Percentiles rank a stretch among this genome's conserved stretches.
phyloP scores from a whole-genome alignment of 2,888 invertebrate species.

The Caenorhabditis sp. region DNA sequence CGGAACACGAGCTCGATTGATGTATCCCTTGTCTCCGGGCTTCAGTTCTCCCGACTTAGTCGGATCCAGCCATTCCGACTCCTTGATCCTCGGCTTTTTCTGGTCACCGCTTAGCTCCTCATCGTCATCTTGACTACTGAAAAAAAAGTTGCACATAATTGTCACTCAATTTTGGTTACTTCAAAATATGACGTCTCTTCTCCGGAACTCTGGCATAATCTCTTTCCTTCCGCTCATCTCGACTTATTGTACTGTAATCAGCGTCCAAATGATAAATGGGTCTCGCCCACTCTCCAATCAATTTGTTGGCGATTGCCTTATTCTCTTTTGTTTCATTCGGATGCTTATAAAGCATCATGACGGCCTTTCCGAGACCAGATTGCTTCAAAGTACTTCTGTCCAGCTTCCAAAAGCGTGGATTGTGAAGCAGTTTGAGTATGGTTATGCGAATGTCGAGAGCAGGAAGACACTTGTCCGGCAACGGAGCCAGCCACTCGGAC shows the following conservation, averaged over 20 bases:
- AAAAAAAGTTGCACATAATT: conserved; percentile 3
- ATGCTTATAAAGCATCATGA: conserved; percentile 99
- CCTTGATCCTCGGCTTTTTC: conserved; percentile 25
- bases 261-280: conserved; percentile 92
- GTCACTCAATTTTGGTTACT: conserved; percentile 47
- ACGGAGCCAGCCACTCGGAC: conserved; percentile 96
- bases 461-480: conserved; percentile 96
- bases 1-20: conserved; percentile 85
- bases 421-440: conserved; percentile 83
- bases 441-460: conserved; percentile 92
- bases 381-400: conserved; percentile 87
- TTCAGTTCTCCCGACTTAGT: conserved; percentile 42
- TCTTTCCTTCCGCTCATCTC: conserved; percentile 93
- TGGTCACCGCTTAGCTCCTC: conserved; percentile 6
- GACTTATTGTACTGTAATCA: conserved; percentile 90
- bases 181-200: conserved; percentile 68
- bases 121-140: conserved; percentile 41
- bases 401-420: conserved; percentile 59
- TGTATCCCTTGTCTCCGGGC: conserved; percentile 65
- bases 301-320: conserved; percentile 64
- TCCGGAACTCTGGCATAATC: conserved; percentile 90
- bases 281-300: conserved; percentile 89
- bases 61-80: conserved; percentile 30
- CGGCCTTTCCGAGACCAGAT: conserved; percentile 97
- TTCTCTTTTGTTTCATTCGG: conserved; percentile 90